These are phyloP conservation scores for Athalia circularis DNA, from an alignment of 2,888 invertebrate species.

Conservation along the genomic window DNA sequence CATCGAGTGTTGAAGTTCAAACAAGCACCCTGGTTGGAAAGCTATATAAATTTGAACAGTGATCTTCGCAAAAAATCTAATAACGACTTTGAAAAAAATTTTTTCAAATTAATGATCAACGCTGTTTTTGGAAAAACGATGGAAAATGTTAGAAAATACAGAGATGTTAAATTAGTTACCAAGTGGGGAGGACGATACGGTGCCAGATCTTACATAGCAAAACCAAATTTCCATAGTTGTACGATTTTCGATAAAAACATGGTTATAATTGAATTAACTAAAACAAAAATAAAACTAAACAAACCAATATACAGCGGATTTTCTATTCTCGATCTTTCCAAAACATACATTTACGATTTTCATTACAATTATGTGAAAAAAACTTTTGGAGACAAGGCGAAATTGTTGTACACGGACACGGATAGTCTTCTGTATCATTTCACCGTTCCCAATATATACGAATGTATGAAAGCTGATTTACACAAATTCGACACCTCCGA, in stretches of 20 bases:
- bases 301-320: slow-evolving; percentile 52
- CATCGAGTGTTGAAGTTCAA: slow-evolving; percentile 66
- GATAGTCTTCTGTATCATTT: slow-evolving; percentile 63
- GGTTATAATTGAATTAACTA: slow-evolving; percentile 45
- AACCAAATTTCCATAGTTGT: slow-evolving; percentile 61
- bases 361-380: slow-evolving; percentile 48
- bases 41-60: slow-evolving; percentile 69
- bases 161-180: slow-evolving; percentile 60
- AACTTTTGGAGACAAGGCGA: slow-evolving; percentile 45
- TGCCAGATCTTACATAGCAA: slow-evolving; percentile 53
- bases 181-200: slow-evolving; percentile 56
- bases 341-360: slow-evolving; percentile 49
- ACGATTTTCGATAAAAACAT: slow-evolving; percentile 55
- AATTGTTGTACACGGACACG: slow-evolving; percentile 62
- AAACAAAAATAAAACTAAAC: slow-evolving; percentile 44
- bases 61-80: slow-evolving; percentile 58
- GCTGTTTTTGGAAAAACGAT: slow-evolving; percentile 66
- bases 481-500: slow-evolving; percentile 64
- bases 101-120: slow-evolving; percentile 69
- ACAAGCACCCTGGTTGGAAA: slow-evolving; percentile 65
- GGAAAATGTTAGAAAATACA: slow-evolving; percentile 62
- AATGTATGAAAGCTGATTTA: slow-evolving; percentile 53
- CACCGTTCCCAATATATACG: slow-evolving; percentile 66
- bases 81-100: slow-evolving; percentile 67
- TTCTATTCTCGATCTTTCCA: slow-evolving; percentile 37